Base-by-base conservation (phyloP, 2,888 invertebrate species). In the Heterodera filipjevi region DNA sequence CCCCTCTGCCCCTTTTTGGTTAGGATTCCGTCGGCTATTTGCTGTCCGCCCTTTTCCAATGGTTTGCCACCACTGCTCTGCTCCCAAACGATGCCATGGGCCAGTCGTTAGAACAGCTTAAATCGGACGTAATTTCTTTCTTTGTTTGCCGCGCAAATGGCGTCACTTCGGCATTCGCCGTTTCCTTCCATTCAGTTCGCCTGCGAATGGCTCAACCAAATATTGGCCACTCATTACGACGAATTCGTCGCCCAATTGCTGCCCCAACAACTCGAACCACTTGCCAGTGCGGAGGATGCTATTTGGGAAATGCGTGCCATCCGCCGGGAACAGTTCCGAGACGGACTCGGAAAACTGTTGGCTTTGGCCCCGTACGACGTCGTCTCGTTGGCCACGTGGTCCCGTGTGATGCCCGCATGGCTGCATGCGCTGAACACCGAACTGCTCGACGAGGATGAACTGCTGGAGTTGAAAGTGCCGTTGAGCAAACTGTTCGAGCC, bases 341-440 rank as follows among this genome's bases (percentile, higher is more conserved):
- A 99, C 89, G 98, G 85, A 22, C 78, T 98, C 64, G 94, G 95
- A 90, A 93, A 96, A 81, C 91, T 99, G 71, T 95, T 97, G 89
- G 97, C 97, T 89, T 91, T 99, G 82, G 95, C 98, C 49, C 98
- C 99, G 0, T 99, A 99, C 90, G 97, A 98, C 86, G 94, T 99
- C 39, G 95, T 99, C 83, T 95, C 95, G 0, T 78, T 87, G 46
- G 83, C 86, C 68, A 91, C 92, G 78, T 99, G 99, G 99, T 95
- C 96, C 89, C 94, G 94, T 89, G 95, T 99, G 33, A 99, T 99
- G 95, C 98, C 99, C 0, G 94, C 95, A 86, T 99, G 99, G 99
- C 94, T 99, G 93, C 96, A 97, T 90, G 95, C 96, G 0, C 95
- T 99, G 84, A 94, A 90, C 66, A 90, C 90, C n/a, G 90, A 91